Conservation (phyloP, 2,113 vertebrate genomes). For the Lepus americanus region DNA sequence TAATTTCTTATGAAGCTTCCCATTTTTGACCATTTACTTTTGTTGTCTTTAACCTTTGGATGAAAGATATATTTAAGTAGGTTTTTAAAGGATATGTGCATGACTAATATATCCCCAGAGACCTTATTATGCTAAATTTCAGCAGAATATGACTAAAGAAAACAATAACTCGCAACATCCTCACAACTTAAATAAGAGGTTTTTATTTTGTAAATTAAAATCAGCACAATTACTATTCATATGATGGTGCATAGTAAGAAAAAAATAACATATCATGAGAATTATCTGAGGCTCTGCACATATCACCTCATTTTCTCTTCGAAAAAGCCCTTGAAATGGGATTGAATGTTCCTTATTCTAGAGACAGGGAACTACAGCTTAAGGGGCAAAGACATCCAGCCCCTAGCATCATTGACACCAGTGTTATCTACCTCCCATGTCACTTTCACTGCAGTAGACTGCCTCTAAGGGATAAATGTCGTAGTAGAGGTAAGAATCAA, state of each 20-base stretch:
- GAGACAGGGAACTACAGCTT: not conserved
- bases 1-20: not conserved
- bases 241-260: not conserved
- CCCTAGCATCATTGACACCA: not conserved
- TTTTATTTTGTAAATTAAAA: no score
- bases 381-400: not conserved
- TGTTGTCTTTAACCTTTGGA: not conserved
- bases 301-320: constrained; percentile 43
- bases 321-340: not conserved
- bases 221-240: no score
- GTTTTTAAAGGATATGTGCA: not conserved
- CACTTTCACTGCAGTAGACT: not conserved
- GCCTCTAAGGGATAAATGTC: not conserved
- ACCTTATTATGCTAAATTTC: constrained; percentile 24
- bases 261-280: not conserved
- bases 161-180: not conserved
- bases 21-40: not conserved
- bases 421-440: not conserved
- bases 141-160: not conserved
- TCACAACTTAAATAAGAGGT: not conserved
- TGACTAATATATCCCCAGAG: not conserved
- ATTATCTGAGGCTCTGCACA: not conserved
- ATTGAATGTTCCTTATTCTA: not conserved
- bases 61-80: not conserved
- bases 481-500: not conserved